Percentiles rank a stretch among this genome's conserved stretches.
Evolutionary conservation across 2,797 vertebrate species (phyloP).

Genomic region (Hydrocynus forskahlii): DNA sequence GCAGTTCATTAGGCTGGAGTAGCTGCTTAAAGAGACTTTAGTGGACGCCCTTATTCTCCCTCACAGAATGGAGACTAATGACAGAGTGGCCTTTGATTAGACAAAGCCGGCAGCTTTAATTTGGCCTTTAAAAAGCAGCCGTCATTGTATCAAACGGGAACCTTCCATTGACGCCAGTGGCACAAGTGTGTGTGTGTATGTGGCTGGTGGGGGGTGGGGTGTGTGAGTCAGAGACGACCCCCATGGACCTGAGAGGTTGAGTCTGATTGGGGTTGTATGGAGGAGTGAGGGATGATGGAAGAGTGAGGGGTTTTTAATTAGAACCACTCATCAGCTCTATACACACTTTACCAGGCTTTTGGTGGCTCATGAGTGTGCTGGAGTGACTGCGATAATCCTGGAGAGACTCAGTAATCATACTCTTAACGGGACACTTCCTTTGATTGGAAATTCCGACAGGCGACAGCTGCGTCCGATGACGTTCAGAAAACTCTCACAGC

Average conservation of each 20-base stretch:
- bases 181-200: constrained; percentile 60
- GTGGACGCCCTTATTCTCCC: constrained; percentile 70
- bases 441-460: constrained; percentile 37
- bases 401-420: constrained; percentile 4
- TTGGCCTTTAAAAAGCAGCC: constrained; percentile 78
- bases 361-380: constrained; percentile 69
- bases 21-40: constrained; percentile 72
- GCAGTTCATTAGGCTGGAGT: constrained; percentile 81
- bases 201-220: neutral
- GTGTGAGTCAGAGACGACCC: neutral
- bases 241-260: neutral
- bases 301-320: constrained; percentile 52
- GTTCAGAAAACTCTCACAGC: neutral
- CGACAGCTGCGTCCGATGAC: constrained; percentile 2
- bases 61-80: constrained; percentile 64
- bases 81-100: constrained; percentile 56
- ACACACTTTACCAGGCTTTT: constrained; percentile 65
- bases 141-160: constrained; percentile 76
- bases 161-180: constrained; percentile 70
- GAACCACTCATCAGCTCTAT: neutral
- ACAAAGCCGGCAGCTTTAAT: constrained; percentile 72
- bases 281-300: constrained; percentile 67
- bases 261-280: neutral
- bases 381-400: constrained; percentile 64
- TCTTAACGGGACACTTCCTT: constrained; percentile 6